phyloP scores from a whole-genome alignment of 2,888 invertebrate genomes.

The Ormyrus rosae region DNA sequence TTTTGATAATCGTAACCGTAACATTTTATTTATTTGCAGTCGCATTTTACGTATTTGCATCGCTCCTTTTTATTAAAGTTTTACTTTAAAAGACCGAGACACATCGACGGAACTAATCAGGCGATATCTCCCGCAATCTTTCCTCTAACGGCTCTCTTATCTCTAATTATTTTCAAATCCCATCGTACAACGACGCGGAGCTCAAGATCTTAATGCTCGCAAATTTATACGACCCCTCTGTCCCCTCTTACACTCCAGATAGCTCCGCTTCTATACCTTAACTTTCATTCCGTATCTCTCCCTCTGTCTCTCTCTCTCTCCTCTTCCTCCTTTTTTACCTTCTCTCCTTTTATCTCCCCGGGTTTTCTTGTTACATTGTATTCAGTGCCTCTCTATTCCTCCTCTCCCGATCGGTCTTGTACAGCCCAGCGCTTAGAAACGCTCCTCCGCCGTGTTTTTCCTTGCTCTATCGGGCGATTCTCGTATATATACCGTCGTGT shows the following conservation, averaged over 20 bases:
- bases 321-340: conserved; percentile 17
- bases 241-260: neutral
- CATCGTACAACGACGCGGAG: neutral
- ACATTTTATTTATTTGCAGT: too few relatives aligned
- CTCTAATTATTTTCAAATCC: neutral
- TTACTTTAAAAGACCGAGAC: too few relatives aligned
- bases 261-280: neutral
- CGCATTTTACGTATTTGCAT: too few relatives aligned
- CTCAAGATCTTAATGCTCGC: conserved; percentile 35
- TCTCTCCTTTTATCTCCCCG: conserved; percentile 37
- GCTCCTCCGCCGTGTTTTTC: neutral
- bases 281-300: conserved; percentile 23
- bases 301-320: conserved; percentile 11
- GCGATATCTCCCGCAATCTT: too few relatives aligned
- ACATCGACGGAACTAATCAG: too few relatives aligned
- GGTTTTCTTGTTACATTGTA: conserved; percentile 43
- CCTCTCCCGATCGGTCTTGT: neutral
- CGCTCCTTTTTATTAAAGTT: too few relatives aligned
- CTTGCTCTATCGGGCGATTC: neutral
- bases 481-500: neutral
- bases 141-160: neutral
- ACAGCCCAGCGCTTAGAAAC: too few relatives aligned
- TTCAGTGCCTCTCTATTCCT: conserved; percentile 22
- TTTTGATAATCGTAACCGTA: too few relatives aligned
- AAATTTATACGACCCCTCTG: conserved; percentile 42